Conservation (phyloP, 2,888 invertebrate genomes). For the Himalopsyche anomala region DNA sequence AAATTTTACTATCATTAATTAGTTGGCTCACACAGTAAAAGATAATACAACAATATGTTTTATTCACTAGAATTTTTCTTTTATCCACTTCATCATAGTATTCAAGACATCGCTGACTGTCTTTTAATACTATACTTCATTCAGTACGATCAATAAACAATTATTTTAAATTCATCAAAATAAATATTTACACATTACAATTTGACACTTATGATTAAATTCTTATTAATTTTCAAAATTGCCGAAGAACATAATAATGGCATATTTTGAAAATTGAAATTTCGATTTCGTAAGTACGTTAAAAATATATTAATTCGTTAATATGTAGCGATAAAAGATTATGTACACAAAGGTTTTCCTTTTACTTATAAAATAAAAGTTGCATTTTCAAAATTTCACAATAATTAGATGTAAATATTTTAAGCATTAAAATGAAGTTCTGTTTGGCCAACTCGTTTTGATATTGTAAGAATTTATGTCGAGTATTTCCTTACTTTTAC, state of each 20-base stretch:
- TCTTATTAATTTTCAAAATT: constrained; percentile 18
- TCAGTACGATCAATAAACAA: not conserved
- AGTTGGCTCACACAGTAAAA: no score
- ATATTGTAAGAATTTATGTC: not conserved
- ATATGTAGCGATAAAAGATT: constrained; percentile 13
- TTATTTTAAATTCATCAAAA: not conserved
- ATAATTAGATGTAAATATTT: not conserved
- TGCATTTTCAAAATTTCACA: not conserved
- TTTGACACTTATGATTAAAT: not conserved
- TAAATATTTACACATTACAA: constrained; percentile 2
- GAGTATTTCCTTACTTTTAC: no score
- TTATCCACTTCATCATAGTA: not conserved
- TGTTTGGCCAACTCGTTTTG: not conserved
- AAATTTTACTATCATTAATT: no score
- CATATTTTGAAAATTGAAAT: constrained; percentile 33
- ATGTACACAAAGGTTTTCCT: not conserved
- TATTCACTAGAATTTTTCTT: no score
- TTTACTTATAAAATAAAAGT: not conserved
- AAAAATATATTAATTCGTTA: constrained; percentile 35
- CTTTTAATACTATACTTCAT: constrained; percentile 1
- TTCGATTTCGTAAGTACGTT: constrained; percentile 22
- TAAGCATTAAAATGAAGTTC: not conserved
- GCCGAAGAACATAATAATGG: not conserved
- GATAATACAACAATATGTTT: no score
- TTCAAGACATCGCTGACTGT: not conserved